These are phyloP conservation scores for Excalfactoria chinensis DNA, from an alignment of 2,113 vertebrate species.

Conservation along the genomic window DNA sequence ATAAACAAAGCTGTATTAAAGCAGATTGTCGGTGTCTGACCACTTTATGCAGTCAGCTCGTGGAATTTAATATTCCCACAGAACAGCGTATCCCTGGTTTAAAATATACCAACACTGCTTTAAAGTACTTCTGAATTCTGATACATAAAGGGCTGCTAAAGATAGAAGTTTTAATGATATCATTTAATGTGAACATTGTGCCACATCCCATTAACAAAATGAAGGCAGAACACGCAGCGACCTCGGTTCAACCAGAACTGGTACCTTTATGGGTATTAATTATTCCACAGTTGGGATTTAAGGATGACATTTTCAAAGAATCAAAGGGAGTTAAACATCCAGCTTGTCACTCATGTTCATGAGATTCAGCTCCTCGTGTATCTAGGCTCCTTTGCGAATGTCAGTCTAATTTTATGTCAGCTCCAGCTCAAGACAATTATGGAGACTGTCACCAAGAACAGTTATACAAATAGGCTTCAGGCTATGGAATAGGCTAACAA, in stretches of 20 bases:
- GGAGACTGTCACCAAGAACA: not conserved
- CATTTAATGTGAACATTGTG: conserved; percentile 1
- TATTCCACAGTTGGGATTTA: conserved; percentile 29
- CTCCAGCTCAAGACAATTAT: not conserved
- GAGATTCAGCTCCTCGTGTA: not conserved
- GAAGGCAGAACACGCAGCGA: not conserved
- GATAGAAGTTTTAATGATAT: not conserved
- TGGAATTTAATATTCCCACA: not conserved
- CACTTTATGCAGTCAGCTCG: not conserved
- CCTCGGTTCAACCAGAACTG: not conserved
- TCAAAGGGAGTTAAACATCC: not conserved
- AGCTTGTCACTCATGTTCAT: not conserved
- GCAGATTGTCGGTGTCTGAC: not conserved
- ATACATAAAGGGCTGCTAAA: not conserved
- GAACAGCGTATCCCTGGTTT: not conserved
- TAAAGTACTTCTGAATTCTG: not conserved
- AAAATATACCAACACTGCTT: not conserved
- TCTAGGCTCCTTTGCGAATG: conserved; percentile 22
- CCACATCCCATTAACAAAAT: conserved; percentile 14
- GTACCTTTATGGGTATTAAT: conserved; percentile 3
- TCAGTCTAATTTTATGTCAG: not conserved
- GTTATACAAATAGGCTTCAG: not conserved
- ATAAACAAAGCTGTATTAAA: not conserved
- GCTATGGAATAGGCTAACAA: not conserved
- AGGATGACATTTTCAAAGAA: not conserved